These are phyloP conservation scores for Abscondita cerata DNA, from an alignment of 2,888 invertebrate genomes.

Conservation along the genomic window DNA sequence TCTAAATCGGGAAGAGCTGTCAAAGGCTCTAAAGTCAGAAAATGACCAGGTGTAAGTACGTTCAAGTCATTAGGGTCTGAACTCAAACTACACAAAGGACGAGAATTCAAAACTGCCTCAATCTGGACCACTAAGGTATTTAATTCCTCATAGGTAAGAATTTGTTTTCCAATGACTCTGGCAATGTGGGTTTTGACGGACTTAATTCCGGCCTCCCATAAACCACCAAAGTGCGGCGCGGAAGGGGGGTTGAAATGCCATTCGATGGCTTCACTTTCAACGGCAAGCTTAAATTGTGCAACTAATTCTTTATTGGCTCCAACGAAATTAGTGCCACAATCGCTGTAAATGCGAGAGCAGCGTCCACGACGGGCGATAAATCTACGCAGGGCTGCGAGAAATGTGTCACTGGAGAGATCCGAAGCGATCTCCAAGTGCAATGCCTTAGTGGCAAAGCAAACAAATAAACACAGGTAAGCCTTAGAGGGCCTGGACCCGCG, in stretches of 20 bases:
- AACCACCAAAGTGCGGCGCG: too few relatives aligned
- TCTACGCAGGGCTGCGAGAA: conserved; percentile 40
- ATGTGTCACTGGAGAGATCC: conserved; percentile 41
- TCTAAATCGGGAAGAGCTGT: too few relatives aligned
- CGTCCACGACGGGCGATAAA: conserved; percentile 39
- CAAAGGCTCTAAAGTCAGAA: too few relatives aligned
- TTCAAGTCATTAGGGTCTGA: too few relatives aligned
- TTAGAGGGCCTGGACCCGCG: conserved; percentile 30
- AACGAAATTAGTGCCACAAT: conserved; percentile 5
- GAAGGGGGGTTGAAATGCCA: background rate
- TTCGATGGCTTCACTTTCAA: background rate
- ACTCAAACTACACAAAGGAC: too few relatives aligned
- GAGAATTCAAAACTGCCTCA: too few relatives aligned
- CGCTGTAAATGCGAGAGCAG: background rate
- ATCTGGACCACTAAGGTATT: too few relatives aligned
- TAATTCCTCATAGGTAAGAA: too few relatives aligned
- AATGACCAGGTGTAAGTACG: too few relatives aligned
- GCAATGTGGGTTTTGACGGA: too few relatives aligned
- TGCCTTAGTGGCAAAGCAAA: conserved; percentile 44
- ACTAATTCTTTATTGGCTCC: background rate
- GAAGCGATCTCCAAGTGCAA: conserved; percentile 44
- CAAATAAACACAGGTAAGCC: conserved; percentile 35
- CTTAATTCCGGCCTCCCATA: too few relatives aligned
- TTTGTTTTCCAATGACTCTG: too few relatives aligned
- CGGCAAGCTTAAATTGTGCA: background rate